phyloP scores from a whole-genome alignment of 2,113 vertebrate species.

The Mionectes macconnelli region DNA sequence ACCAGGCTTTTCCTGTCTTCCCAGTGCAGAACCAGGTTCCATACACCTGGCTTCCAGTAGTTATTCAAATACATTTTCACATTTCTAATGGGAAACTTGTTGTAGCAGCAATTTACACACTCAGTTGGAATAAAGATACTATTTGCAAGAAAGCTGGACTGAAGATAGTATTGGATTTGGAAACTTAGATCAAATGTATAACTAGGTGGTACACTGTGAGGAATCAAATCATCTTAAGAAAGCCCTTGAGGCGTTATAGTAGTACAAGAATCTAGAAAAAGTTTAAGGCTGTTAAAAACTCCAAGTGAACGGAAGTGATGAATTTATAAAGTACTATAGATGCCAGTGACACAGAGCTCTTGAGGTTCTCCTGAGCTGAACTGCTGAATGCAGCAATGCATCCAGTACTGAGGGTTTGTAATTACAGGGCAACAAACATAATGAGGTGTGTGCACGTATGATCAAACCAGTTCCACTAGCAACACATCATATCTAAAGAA shows the following conservation, averaged over 20 bases:
- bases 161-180: neutral
- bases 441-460: too few species aligned
- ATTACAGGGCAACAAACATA: neutral
- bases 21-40: neutral
- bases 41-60: fast-evolving
- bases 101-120: neutral
- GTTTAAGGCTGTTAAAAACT: neutral
- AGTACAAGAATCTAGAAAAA: neutral
- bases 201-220: neutral
- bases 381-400: neutral
- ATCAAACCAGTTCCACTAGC: neutral
- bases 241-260: neutral
- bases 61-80: neutral
- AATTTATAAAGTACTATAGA: neutral
- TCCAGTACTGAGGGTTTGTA: neutral
- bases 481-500: neutral
- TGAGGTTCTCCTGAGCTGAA: neutral
- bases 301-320: neutral
- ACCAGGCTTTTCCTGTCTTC: neutral
- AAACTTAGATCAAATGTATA: neutral
- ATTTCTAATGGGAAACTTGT: neutral
- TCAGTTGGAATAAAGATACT: neutral
- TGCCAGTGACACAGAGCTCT: neutral
- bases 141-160: neutral
- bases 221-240: neutral